phyloP scores from a whole-genome alignment of 2,888 invertebrate species.

The Epistrophella euchroma region DNA sequence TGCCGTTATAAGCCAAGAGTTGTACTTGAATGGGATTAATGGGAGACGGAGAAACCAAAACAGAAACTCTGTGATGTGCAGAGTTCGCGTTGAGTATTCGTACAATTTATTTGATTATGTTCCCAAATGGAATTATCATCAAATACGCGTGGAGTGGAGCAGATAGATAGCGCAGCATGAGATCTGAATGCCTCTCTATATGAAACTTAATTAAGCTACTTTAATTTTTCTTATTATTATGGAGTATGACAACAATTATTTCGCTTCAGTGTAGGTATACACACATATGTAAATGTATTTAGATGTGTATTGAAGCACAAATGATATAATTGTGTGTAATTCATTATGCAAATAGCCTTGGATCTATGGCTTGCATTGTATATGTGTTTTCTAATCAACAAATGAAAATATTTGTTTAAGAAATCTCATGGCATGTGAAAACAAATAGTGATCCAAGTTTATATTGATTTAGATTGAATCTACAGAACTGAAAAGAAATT shows the following conservation, averaged over 20 bases:
- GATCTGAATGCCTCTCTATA: slow-evolving; percentile 18
- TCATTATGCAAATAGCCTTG: slow-evolving; percentile 40
- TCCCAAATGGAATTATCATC: slow-evolving; percentile 53
- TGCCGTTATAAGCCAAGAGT: slow-evolving; percentile 57
- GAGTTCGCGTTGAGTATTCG: slow-evolving; percentile 50
- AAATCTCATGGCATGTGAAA: neutral
- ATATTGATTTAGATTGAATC: neutral
- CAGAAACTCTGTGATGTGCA: slow-evolving; percentile 27
- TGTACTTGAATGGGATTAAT: slow-evolving; percentile 43
- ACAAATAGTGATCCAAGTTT: slow-evolving; percentile 8
- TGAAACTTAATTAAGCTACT: slow-evolving; percentile 11
- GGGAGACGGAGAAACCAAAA: slow-evolving; percentile 40
- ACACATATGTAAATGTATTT: neutral
- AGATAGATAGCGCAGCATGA: slow-evolving; percentile 38
- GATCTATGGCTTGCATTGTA: slow-evolving; percentile 6
- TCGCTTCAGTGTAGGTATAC: neutral
- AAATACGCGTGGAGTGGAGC: slow-evolving; percentile 47
- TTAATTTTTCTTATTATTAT: slow-evolving; percentile 30
- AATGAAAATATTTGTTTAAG: slow-evolving; percentile 21
- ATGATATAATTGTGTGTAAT: slow-evolving; percentile 29
- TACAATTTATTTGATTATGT: slow-evolving; percentile 72
- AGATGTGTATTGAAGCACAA: neutral
- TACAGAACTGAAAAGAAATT: neutral
- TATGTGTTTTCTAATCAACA: slow-evolving; percentile 4
- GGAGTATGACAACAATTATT: slow-evolving; percentile 55